Percentiles rank a stretch among this genome's conserved stretches.
These are phyloP conservation scores for Rhegmatorhina hoffmannsi DNA, from an alignment of 2,113 vertebrate genomes.

Conservation along the genomic window DNA sequence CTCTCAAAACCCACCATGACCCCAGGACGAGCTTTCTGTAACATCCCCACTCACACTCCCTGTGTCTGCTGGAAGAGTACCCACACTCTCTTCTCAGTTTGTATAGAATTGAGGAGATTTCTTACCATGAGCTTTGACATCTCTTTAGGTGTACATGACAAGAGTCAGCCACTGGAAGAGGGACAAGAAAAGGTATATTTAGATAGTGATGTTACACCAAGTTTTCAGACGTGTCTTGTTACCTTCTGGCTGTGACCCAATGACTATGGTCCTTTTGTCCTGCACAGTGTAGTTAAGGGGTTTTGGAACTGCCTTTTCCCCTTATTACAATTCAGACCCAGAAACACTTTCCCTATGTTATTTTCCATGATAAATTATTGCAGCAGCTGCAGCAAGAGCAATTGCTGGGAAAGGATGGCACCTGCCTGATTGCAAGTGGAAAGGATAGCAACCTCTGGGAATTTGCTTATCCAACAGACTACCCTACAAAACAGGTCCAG, in stretches of 20 bases:
- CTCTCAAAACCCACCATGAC: neutral
- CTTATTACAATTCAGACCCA: neutral
- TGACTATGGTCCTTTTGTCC: neutral
- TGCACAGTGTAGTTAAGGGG: neutral
- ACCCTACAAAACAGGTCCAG: neutral
- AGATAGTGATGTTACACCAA: neutral
- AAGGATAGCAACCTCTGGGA: neutral
- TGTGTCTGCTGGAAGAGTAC: neutral
- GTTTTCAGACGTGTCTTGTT: neutral
- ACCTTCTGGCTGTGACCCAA: neutral
- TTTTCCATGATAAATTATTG: neutral
- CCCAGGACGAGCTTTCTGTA: neutral
- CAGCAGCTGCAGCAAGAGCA: neutral
- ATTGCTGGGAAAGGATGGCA: neutral
- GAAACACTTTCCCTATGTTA: neutral
- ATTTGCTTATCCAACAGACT: neutral
- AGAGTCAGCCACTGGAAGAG: constrained; percentile 64
- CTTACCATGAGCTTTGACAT: constrained; percentile 40
- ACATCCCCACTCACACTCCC: neutral
- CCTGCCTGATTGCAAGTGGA: neutral
- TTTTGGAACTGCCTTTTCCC: neutral
- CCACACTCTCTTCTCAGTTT: neutral
- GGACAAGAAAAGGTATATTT: neutral
- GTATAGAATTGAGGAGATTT: neutral
- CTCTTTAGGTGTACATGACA: constrained; percentile 61